Evolutionary conservation across 2,113 vertebrate species (phyloP), one percentile per base, ranked within the genome.

Genomic region (Sylvilagus bachmani): DNA sequence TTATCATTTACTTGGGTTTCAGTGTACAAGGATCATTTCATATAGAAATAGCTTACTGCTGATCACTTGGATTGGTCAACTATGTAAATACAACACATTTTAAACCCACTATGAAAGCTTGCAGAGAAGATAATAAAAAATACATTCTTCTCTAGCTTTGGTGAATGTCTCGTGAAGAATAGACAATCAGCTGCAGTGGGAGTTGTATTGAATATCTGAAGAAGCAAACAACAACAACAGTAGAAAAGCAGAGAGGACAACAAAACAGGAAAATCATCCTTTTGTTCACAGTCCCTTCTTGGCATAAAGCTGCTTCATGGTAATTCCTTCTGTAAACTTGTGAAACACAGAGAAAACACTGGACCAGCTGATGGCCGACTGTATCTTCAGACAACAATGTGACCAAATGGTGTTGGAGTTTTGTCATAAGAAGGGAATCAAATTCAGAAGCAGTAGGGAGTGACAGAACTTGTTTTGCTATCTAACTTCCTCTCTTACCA

Each of bases 81-180:
- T 89, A 17, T 33, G 2, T 9, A 95, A 82, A 19, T 55, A 61
- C 10, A 84, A 31, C 49, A 58, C 10, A 79, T 86, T 85, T 86
- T 79, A 75, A 73, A 53, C 53, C 89, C 21, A 44, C 1, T 25
- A 3, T 38, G 38, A 58, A 83, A 53, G 36, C 74, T 74, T 79
- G 17, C 51, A 69, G 38, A 86, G 27, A 85, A 92, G 79, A 61
- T 55, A 89, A 58, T 82, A 49, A 80, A 91, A 53, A 22, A 74
- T 31, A 11, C 21, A 9, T 62, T 33, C 61, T 67, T 66, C 53
- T 89, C 78, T 94, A 85, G 14, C 19, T 6, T 69, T 71, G 22
- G 49, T 75, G 49, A 33, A 2, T 69, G 19, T 58, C 86, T 95
- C 22, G 49, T 38, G 33, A 31, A 55, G n/a, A 95, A 55, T 2